Evolutionary conservation across 2,797 vertebrate species (phyloP), one percentile per base, ranked within the genome.

Genomic region (Enteromius argenteus): DNA sequence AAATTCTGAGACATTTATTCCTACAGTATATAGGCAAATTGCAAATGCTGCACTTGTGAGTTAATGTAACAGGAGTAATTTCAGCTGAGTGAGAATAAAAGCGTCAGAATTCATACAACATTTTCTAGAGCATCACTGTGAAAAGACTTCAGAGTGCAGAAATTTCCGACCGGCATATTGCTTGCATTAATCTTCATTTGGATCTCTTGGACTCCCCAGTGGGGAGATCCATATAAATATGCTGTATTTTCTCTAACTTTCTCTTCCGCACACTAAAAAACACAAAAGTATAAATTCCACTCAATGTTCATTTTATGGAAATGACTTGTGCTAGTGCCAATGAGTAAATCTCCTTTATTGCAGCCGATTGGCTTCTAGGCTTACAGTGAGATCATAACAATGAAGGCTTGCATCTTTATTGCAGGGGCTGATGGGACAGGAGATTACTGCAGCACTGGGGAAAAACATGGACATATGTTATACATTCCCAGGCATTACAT

Each of bases 261-360:
- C 49, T 39, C 51, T 78, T 78, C 19, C 27, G 58, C 82, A 60
- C 62, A 21, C 53, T 58, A 8, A 84, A 23, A 83, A 76, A 32
- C 23, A 42, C 35, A 49, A 78, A 76, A 84, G 37, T 58, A 46
- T 78, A 77, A 84, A 69, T 78, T 84, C 35, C 73, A 83, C 73
- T 76, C 67, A 78, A 78, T 53, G 84, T 76, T 81, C 46, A 76
- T 83, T 86, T 79, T 86, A 86, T 83, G 85, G 75, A 79, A 73
- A 86, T 83, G 32, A 42, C 44, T 86, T 86, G 85, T 69, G 35
- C 62, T 46, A 42, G 37, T 73, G 74, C 85, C 75, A 83, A 83
- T 72, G 67, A 42, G 81, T 86, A 83, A 86, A 79, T 86, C 80
- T 71, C 23, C 44, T 86, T 86, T 78, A 83, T 86, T 86, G 69